A percentile compares a stretch with the other conserved stretches of the same genome.
Evolutionary conservation across 2,888 invertebrate species (phyloP).

Genomic region (Bursaphelenchus okinawaensis): DNA sequence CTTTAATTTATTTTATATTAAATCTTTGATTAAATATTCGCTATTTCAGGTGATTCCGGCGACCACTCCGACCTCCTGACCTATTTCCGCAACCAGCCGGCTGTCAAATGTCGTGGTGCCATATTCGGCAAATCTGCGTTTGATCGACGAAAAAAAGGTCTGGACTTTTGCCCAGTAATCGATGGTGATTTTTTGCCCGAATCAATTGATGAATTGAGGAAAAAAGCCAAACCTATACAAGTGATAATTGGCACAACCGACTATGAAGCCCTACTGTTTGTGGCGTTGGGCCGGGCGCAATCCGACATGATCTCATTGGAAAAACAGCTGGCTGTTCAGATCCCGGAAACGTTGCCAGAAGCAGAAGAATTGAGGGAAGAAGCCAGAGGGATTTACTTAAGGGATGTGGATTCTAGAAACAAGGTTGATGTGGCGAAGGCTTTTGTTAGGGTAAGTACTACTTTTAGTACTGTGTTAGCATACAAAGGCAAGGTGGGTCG

Average conservation of each 20-base stretch:
- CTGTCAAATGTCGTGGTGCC: slow-evolving; percentile 17
- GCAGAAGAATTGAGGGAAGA: slow-evolving; percentile 36
- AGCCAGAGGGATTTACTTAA: slow-evolving; percentile 41
- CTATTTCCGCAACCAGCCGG: slow-evolving; percentile 23
- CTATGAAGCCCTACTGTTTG: slow-evolving; percentile 32
- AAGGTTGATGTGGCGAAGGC: slow-evolving; percentile 36
- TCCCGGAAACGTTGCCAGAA: slow-evolving; percentile 36
- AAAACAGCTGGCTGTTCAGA: slow-evolving; percentile 39
- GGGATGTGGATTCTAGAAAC: slow-evolving; percentile 33
- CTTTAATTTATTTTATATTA: no score
- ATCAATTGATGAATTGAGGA: slow-evolving; percentile 25
- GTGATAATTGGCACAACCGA: slow-evolving; percentile 34
- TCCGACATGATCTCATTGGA: slow-evolving; percentile 41
- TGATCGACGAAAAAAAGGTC: slow-evolving; percentile 24
- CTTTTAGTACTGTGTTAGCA: no score
- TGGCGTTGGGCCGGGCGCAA: slow-evolving; percentile 26
- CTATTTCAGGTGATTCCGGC: slow-evolving; percentile 10
- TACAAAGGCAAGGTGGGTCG: no score
- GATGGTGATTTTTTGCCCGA: slow-evolving; percentile 33
- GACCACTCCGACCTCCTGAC: slow-evolving; percentile 13
- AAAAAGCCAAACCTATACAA: slow-evolving; percentile 15
- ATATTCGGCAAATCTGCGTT: slow-evolving; percentile 27
- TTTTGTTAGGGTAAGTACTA: slow-evolving; percentile 34
- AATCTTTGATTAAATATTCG: no score
- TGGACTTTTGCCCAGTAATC: slow-evolving; percentile 28